These are phyloP conservation scores for Anabacerthia variegaticeps DNA, from an alignment of 2,797 vertebrate species.

Conservation along the genomic window DNA sequence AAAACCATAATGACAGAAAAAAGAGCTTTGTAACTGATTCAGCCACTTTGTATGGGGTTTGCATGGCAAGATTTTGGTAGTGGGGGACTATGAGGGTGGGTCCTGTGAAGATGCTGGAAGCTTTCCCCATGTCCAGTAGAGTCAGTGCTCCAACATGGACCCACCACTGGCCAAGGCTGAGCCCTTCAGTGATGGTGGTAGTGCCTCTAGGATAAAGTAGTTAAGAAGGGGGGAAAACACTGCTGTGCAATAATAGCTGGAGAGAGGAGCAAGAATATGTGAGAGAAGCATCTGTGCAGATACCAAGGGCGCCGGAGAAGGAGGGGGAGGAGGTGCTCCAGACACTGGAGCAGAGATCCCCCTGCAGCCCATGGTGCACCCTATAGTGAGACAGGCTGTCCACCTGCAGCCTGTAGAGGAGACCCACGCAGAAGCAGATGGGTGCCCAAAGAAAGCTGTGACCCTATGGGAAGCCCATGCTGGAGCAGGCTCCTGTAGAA, in stretches of 20 bases:
- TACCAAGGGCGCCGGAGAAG: not conserved
- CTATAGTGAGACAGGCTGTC: not conserved
- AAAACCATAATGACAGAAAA: not conserved
- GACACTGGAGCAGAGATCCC: not conserved
- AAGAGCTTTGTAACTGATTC: not conserved
- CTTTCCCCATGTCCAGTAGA: accelerated
- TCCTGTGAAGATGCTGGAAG: not conserved
- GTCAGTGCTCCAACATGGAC: not conserved
- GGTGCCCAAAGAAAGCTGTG: not conserved
- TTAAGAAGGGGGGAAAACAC: not conserved
- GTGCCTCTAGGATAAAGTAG: not conserved
- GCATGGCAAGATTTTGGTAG: not conserved
- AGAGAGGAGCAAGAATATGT: not conserved
- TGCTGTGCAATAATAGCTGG: not conserved
- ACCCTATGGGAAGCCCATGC: accelerated
- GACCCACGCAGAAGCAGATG: not conserved
- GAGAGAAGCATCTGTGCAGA: not conserved
- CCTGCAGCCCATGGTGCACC: not conserved
- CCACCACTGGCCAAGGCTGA: not conserved
- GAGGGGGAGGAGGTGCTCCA: not conserved
- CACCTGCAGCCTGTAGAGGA: not conserved
- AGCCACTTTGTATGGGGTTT: not conserved
- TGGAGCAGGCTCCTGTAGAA: not conserved
- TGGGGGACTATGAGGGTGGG: not conserved
- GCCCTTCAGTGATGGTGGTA: not conserved